Evolutionary conservation across 2,888 invertebrate species (phyloP), one percentile per base, ranked within the genome.

Genomic region (Sinelater perroti): DNA sequence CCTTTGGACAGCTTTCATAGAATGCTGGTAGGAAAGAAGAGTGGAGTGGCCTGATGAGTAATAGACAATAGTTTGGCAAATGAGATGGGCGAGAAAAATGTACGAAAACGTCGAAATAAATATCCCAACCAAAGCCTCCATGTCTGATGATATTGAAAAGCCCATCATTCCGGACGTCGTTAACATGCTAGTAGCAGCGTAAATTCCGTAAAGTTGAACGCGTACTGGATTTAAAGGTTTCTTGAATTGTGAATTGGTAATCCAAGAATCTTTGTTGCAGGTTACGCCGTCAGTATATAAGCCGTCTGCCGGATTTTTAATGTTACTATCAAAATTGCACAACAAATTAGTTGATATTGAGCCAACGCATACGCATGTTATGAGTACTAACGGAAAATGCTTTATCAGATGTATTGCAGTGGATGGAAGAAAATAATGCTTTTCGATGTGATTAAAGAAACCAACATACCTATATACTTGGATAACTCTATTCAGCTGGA

Each of bases 381-480:
- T 14, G 0, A 61, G 7, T 6, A 57, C 0, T 16, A 57, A 3
- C 3, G 59, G 61, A 1, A 61, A 8, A 36, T 28, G 58, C 6
- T 46, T 47, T 0, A 54, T 1, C n/a, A 36, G 5, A 6, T 3
- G 1, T 44, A 26, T 2, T 0, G 20, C 4, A n/a, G 2, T 7
- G 1, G 28, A 10, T 18, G 6, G 8, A 33, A 44, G 13, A 3
- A 54, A 8, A 1, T 42, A 47, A 1, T 40, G 16, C 2, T 24
- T 7, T 6, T 50, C 21, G 1, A 51, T 21, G 5, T 30, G 30
- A 20, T 11, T 26, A 10, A 62, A 35, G 21, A 61, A 55, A n/a
- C 42, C 50, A 1, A 59, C 6, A 40, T 58, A 63, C n/a, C 65
- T 45, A 17, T 63, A 49, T n/a, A 61, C 38, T 35, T 65, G 65